These are phyloP conservation scores for Troglohyphantes excavatus DNA, from an alignment of 2,888 invertebrate genomes.

Conservation along the genomic window DNA sequence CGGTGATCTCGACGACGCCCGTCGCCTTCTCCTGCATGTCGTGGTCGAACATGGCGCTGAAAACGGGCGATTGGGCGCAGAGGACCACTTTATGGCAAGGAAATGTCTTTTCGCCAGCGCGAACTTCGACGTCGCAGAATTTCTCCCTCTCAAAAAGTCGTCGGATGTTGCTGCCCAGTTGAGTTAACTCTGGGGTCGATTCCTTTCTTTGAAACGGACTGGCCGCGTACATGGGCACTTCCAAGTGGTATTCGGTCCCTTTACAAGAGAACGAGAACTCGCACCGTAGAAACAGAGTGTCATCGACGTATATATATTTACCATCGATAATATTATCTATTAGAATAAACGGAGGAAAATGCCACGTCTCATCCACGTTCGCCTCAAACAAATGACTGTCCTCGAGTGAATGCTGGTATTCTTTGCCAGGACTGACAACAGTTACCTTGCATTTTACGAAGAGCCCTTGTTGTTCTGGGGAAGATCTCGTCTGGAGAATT, in stretches of 20 bases:
- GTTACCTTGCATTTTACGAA: not conserved
- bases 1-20: not conserved
- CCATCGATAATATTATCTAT: not conserved
- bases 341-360: not conserved
- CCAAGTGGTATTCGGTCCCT: not conserved
- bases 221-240: not conserved
- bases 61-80: not conserved
- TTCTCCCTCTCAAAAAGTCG: no score
- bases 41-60: no score
- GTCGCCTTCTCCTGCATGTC: no score
- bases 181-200: not conserved
- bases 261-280: not conserved
- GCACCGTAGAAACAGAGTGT: not conserved
- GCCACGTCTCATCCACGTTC: not conserved
- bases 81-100: not conserved
- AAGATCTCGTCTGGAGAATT: not conserved
- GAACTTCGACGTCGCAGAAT: slow-evolving; percentile 1
- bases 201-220: not conserved
- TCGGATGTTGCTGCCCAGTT: not conserved
- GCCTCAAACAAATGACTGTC: not conserved
- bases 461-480: not conserved
- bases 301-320: not conserved
- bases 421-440: not conserved
- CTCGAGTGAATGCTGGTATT: not conserved
- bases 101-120: not conserved